These are phyloP conservation scores for Lithophane leautieri DNA, from an alignment of 2,888 invertebrate genomes.

Conservation along the genomic window DNA sequence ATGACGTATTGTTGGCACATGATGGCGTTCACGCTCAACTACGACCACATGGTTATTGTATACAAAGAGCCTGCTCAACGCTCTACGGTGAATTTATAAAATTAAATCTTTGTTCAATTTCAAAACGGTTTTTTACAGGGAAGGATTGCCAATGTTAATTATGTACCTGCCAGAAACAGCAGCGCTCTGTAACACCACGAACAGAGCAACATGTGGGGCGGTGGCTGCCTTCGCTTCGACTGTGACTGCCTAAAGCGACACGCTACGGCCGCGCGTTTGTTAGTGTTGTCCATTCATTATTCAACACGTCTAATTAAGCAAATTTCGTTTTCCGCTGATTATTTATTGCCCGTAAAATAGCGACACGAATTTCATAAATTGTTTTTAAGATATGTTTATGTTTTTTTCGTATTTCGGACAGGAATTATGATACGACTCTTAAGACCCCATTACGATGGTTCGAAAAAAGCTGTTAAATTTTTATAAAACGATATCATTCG, in stretches of 20 bases:
- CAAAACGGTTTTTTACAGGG: not conserved
- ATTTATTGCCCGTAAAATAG: slow-evolving; percentile 21
- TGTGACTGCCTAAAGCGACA: slow-evolving; percentile 44
- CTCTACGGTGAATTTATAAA: not conserved
- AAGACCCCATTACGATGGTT: not conserved
- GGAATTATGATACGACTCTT: not conserved
- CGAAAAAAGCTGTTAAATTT: not conserved
- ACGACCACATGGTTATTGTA: slow-evolving; percentile 17
- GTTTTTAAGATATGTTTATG: not conserved
- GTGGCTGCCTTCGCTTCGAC: slow-evolving; percentile 46
- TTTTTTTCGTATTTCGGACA: not conserved
- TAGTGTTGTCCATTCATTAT: slow-evolving; percentile 55
- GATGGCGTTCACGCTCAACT: slow-evolving; percentile 13
- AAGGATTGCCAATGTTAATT: slow-evolving; percentile 21
- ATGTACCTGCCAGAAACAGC: slow-evolving; percentile 70
- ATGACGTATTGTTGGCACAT: slow-evolving; percentile 37
- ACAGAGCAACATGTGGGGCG: slow-evolving; percentile 73
- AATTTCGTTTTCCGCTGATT: slow-evolving; percentile 29
- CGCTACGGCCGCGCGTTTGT: slow-evolving; percentile 23
- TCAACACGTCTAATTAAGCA: slow-evolving; percentile 32
- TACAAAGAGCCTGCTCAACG: slow-evolving; percentile 12
- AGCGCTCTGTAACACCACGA: slow-evolving; percentile 71
- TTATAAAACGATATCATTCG: not conserved
- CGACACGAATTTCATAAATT: slow-evolving; percentile 9
- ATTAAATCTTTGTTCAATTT: not conserved